Evolutionary conservation across 2,888 invertebrate species (phyloP).

Genomic region (Reticulitermes lucifugus): DNA sequence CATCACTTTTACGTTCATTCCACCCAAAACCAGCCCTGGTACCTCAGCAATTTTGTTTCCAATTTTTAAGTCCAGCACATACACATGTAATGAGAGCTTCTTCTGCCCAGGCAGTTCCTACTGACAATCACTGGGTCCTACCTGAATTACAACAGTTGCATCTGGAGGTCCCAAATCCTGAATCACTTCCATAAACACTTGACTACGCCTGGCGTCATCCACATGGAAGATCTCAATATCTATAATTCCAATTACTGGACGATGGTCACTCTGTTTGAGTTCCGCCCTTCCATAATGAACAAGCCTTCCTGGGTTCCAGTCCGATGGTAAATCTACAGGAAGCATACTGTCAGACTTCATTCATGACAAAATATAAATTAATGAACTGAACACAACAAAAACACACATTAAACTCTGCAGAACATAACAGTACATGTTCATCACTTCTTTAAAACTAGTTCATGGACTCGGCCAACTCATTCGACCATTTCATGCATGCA

Average conservation of each 20-base stretch:
- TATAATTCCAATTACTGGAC: slow-evolving; percentile 93
- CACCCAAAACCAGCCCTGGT: too few species aligned
- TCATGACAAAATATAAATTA: too few species aligned
- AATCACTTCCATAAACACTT: slow-evolving; percentile 87
- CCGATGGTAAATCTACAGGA: slow-evolving; percentile 60
- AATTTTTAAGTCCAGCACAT: too few species aligned
- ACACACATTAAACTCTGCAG: too few species aligned
- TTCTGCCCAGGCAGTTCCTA: not conserved
- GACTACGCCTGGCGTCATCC: slow-evolving; percentile 79
- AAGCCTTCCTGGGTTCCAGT: slow-evolving; percentile 82
- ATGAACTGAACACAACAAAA: too few species aligned
- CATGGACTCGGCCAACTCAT: too few species aligned
- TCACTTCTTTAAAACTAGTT: too few species aligned
- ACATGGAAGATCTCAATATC: slow-evolving; percentile 89
- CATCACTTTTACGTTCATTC: too few species aligned
- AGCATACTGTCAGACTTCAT: not conserved
- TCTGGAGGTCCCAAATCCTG: slow-evolving; percentile 94
- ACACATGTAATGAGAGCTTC: too few species aligned
- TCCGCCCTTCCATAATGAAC: slow-evolving; percentile 94
- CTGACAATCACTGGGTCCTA: slow-evolving; percentile 53
- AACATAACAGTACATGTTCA: too few species aligned
- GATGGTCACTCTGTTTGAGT: slow-evolving; percentile 96
- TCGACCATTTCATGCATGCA: too few species aligned
- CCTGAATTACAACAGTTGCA: slow-evolving; percentile 86
- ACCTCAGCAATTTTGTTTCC: too few species aligned